Evolutionary conservation across 1,140 invertebrate species (phyloP), one percentile per base, ranked within the genome.

Genomic region (Neomicropteryx cornuta): DNA sequence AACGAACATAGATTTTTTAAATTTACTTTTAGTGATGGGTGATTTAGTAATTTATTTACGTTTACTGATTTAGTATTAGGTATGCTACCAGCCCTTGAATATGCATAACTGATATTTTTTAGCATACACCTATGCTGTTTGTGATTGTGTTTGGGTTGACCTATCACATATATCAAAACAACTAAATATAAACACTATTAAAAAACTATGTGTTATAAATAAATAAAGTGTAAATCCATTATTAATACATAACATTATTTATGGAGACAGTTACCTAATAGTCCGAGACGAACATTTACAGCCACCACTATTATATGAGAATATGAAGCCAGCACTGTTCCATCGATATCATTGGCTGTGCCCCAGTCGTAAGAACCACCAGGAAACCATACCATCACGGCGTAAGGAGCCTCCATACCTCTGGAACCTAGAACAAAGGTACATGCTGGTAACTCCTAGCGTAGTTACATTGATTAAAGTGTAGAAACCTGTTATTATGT

Each of bases 291-390:
- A 70, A 89, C 91, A 71, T 91, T 94, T 48, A 94, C 65, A 20
- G 83, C 91, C 50, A 94, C 76, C 51, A 94, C 88, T 51, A 93
- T 85, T 43, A 92, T 79, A 58, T 89, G 80, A 37, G 87, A 85
- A 52, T 82, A 82, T 47, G 85, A 85, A 18, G 87, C 83, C 18
- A 93, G 70, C n/a, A 88, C 83, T 45, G 83, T 81, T 38, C 85
- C 87, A 58, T 93, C 87, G 58, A 90, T 85, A 31, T 82, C 72
- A 66, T 87, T 87, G 38, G 83, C 85, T 5, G 83, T 81, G 48
- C 86, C 86, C 75, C 83, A 87, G 58, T 85, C 82, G 70, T 83
- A 88, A 44, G 83, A 83, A 52, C 87, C 82, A 27, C 83, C 87
- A 60, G 89, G 87, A 30, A 87, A 68, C 69, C 83, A 87, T 43